A percentile compares a stretch with the other conserved stretches of the same genome.
These are phyloP conservation scores for Dendrolimus houi DNA, from an alignment of 2,888 invertebrate species.

Conservation along the genomic window DNA sequence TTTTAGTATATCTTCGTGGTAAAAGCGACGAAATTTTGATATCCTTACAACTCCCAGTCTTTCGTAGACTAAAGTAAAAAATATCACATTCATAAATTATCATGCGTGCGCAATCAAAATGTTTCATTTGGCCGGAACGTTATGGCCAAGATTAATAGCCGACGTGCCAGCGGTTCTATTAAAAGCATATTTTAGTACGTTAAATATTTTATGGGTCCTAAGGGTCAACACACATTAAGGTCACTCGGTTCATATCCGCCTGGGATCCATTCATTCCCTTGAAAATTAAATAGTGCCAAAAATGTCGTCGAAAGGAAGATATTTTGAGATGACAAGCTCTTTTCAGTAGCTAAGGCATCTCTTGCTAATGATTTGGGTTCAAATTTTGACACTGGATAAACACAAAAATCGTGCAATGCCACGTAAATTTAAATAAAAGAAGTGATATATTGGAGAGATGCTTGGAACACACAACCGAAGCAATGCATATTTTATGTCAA, in stretches of 20 bases:
- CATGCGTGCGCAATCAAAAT: conserved; percentile 18
- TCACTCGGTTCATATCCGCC: background rate
- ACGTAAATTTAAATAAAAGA: too few species aligned
- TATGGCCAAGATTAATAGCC: conserved; percentile 19
- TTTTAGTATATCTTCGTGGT: too few species aligned
- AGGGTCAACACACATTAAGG: background rate
- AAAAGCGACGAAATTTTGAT: background rate
- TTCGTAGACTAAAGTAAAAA: conserved; percentile 2
- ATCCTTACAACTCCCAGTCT: background rate
- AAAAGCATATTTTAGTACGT: conserved; percentile 21
- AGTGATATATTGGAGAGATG: too few species aligned
- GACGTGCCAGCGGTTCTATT: conserved; percentile 17
- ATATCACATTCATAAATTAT: conserved; percentile 16
- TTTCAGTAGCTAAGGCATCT: too few species aligned
- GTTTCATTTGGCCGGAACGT: conserved; percentile 17
- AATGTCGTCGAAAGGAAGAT: too few species aligned
- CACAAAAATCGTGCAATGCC: too few species aligned
- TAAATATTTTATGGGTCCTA: background rate
- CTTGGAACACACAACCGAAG: too few species aligned
- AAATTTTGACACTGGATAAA: too few species aligned
- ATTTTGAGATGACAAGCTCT: too few species aligned
- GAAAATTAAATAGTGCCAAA: too few species aligned
- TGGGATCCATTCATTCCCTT: background rate
- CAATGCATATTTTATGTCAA: too few species aligned
- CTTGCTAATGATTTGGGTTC: too few species aligned